phyloP scores from a whole-genome alignment of 2,113 vertebrate genomes.

The rat (Rattus norvegicus) region GRCr8 NC_086031.1:26759501-26760000 shows the following conservation, averaged over 20 bases:
- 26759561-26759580: neutral
- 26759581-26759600: too few relatives aligned
- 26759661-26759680: too few relatives aligned
- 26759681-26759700: too few relatives aligned
- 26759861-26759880: neutral
- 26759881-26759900: neutral
- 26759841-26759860: neutral
- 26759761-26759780: too few relatives aligned
- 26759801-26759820: neutral
- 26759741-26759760: too few relatives aligned
- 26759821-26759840: neutral
- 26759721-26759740: too few relatives aligned
- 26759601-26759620: too few relatives aligned
- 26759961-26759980: neutral
- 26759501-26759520: neutral
- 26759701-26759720: neutral
- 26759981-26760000: neutral
- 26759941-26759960: neutral
- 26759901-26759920: neutral
- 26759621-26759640: too few relatives aligned
- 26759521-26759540: neutral
- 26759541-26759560: neutral
- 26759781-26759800: too few relatives aligned
- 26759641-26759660: too few relatives aligned
- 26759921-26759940: neutral